phyloP scores from a whole-genome alignment of 2,113 vertebrate genomes.

The Oenanthe oenanthe region DNA sequence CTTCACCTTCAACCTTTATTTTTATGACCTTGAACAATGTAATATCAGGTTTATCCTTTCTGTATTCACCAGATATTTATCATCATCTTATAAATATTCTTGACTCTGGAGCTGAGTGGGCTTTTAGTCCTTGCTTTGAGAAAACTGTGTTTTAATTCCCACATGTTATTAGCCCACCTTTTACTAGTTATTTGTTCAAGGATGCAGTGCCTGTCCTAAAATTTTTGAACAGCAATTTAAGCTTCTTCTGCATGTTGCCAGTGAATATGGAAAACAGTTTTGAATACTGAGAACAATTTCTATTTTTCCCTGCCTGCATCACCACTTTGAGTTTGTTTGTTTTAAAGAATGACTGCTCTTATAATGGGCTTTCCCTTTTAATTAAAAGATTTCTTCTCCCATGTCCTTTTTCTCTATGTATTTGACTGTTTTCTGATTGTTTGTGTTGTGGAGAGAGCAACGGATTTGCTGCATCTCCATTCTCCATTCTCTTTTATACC shows the following conservation, averaged over 20 bases:
- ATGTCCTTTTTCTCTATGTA: neutral
- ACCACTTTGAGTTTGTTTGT: neutral
- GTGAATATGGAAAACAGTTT: neutral
- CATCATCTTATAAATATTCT: neutral
- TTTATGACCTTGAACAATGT: neutral
- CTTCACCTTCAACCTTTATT: neutral
- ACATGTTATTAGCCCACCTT: neutral
- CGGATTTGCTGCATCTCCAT: neutral
- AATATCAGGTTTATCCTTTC: neutral
- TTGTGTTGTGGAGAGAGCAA: neutral
- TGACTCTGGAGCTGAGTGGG: neutral
- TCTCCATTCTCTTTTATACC: neutral
- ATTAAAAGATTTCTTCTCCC: neutral
- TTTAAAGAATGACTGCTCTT: neutral
- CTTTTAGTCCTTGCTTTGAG: neutral
- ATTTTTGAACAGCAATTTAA: neutral
- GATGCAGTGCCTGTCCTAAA: neutral
- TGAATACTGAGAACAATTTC: neutral
- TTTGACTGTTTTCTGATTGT: neutral
- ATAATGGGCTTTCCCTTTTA: neutral
- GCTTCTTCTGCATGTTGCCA: neutral
- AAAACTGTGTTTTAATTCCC: neutral
- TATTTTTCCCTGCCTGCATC: neutral
- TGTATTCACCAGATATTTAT: neutral
- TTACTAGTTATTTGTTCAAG: neutral